Base-by-base conservation (phyloP, 2,113 vertebrate species). In the Oreochromis niloticus region DNA sequence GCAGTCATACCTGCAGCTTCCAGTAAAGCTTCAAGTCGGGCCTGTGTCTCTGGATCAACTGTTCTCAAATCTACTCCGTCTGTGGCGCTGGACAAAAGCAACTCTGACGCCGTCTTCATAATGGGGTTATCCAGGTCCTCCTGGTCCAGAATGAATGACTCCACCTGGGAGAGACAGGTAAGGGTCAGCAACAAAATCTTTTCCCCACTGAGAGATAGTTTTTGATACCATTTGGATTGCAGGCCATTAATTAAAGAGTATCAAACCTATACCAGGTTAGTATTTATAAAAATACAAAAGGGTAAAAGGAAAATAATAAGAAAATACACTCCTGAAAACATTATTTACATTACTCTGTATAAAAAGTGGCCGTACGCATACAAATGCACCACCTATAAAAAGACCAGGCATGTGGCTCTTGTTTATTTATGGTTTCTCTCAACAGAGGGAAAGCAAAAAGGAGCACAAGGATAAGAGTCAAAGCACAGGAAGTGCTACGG, bases 61-160 rank as follows among this genome's bases (percentile, higher is more conserved):
- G 98, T 99, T 91, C 98, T 97, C 93, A 99, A 96, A 92, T 99
- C 99, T 4, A 98, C 96, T 87, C 98, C 98, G 90, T 99, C 98
- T 94, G 98, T 97, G 87, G 98, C 97, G 66, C 97, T 98, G 56
- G 99, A 98, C 90, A 99, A 96, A 93, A 99, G 98, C 90, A 99
- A 96, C 95, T 99, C 98, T 88, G 98, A 99, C 1, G 98, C 98
- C 3, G 98, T 99, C 97, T 99, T 99, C 94, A 99, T 98, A 88
- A 99, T 98, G 85, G 98, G 98, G 96, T 99, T 99, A 96, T 99
- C 98, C 94, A 99, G 96, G 96, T 99, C 98, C 94, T 99, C 99
- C 97, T 99, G 99, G 96, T 99, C 99, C 97, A 99, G 96, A 95
- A 99, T 99, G 95, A 99, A 99, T 34, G 99, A 99, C 95, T 99